phyloP scores from a whole-genome alignment of 2,113 vertebrate genomes.

The Caretta caretta region DNA sequence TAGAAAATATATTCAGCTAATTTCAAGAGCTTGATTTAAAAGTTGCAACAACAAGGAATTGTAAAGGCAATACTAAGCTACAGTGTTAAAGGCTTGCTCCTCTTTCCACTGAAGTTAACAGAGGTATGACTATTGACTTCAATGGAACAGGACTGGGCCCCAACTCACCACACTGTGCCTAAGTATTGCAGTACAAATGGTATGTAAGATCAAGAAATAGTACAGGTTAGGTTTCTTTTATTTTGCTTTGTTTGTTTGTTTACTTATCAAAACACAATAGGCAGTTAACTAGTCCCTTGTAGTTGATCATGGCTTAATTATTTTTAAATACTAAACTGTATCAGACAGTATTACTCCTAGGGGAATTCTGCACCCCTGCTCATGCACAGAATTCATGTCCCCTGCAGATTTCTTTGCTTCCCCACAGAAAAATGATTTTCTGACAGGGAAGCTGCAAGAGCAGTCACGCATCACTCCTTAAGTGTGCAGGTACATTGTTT shows the following conservation, averaged over 20 bases:
- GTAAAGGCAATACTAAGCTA: not conserved
- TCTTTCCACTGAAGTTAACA: not conserved
- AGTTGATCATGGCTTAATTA: not conserved
- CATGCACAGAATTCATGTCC: too few species aligned
- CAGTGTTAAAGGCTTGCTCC: not conserved
- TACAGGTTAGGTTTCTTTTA: not conserved
- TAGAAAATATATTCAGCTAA: not conserved
- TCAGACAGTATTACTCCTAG: too few species aligned
- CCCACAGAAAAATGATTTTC: too few species aligned
- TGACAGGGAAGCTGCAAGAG: too few species aligned
- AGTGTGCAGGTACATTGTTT: too few species aligned
- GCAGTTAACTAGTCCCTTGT: not conserved
- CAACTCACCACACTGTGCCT: not conserved
- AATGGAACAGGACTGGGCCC: not conserved
- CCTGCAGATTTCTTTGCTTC: too few species aligned
- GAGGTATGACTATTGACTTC: not conserved
- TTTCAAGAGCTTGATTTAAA: not conserved
- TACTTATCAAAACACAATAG: not conserved
- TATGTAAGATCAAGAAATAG: not conserved
- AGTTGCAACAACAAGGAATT: not conserved
- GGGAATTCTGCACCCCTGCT: too few species aligned
- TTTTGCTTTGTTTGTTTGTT: not conserved
- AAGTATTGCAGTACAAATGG: not conserved
- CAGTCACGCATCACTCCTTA: too few species aligned
- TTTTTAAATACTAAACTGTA: slow-evolving; percentile 19